Evolutionary conservation across 1,140 invertebrate genomes (phyloP).

Genomic region (Cydia splendana): DNA sequence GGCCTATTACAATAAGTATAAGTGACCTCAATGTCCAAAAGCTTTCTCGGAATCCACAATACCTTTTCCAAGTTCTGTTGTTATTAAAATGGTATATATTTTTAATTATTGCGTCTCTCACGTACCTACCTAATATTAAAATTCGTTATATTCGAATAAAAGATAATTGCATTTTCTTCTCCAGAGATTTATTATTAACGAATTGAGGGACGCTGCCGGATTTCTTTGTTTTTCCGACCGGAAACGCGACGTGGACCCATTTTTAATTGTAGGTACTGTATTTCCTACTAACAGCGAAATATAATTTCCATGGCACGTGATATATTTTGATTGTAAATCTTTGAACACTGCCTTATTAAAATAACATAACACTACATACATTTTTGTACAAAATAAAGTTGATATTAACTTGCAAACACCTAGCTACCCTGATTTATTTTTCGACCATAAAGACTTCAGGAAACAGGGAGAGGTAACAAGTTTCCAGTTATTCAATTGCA

Average conservation of each 20-base stretch:
- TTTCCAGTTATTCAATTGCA: not conserved
- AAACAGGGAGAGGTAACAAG: not conserved
- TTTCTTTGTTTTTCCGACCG: slow-evolving; percentile 21
- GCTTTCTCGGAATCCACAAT: too few relatives aligned
- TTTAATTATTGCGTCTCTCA: not conserved
- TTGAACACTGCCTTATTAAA: not conserved
- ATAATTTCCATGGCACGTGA: not conserved
- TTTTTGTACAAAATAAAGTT: too few relatives aligned
- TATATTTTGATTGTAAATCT: not conserved
- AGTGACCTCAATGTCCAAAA: too few relatives aligned
- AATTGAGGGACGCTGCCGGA: slow-evolving; percentile 12
- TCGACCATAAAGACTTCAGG: not conserved
- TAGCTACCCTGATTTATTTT: not conserved
- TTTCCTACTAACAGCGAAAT: not conserved
- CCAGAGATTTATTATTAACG: slow-evolving; percentile 25
- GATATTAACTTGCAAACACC: not conserved
- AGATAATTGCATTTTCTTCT: slow-evolving; percentile 27
- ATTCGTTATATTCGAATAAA: slow-evolving; percentile 19
- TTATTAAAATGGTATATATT: not conserved
- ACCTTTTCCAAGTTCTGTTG: not conserved
- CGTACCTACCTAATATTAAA: slow-evolving; percentile 15
- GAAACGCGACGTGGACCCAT: not conserved
- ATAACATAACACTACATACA: too few relatives aligned
- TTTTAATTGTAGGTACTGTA: slow-evolving; percentile 3
- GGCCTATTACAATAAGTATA: too few relatives aligned